Percentiles rank a stretch among this genome's conserved stretches.
phyloP scores from a whole-genome alignment of 2,888 invertebrate species.

The Apomyelois bistriatella region DNA sequence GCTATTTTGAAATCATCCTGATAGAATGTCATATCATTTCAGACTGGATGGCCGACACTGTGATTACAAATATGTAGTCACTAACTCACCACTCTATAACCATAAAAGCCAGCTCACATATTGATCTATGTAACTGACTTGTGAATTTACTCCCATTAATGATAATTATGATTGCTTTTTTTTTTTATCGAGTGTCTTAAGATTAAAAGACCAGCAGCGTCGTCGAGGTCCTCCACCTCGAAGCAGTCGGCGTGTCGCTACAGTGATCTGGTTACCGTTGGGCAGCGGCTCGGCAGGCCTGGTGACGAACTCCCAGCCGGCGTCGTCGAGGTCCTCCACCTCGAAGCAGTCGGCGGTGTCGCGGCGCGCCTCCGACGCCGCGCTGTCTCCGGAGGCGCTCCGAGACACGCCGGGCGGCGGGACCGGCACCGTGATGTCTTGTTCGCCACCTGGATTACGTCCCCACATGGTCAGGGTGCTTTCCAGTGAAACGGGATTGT shows the following conservation, averaged over 20 bases:
- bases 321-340: slow-evolving; percentile 73
- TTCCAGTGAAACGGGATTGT: no score
- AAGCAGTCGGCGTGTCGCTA: slow-evolving; percentile 76
- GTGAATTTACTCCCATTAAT: no score
- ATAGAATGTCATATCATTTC: no score
- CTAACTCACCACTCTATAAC: no score
- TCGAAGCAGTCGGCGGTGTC: slow-evolving; percentile 76
- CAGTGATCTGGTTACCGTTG: no score
- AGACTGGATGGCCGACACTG: no score
- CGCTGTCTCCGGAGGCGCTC: slow-evolving; percentile 27
- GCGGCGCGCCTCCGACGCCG: slow-evolving; percentile 30
- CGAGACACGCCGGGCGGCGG: slow-evolving; percentile 26
- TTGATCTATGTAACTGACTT: no score
- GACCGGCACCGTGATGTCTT: slow-evolving; percentile 43
- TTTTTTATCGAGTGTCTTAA: no score
- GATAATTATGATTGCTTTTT: no score
- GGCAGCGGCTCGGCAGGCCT: slow-evolving; percentile 66
- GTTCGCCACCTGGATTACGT: slow-evolving; percentile 49
- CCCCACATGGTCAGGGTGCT: background rate
- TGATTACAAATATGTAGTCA: no score
- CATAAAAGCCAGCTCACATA: no score
- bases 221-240: slow-evolving; percentile 74
- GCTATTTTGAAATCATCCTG: no score
- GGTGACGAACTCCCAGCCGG: slow-evolving; percentile 71
- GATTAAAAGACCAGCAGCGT: slow-evolving; percentile 72